A percentile compares a stretch with the other conserved stretches of the same genome.
Evolutionary conservation across 30 jellyfish, hydroid and myxozoan species (phyloP).

Genomic region (Sanderia malayensis): DNA sequence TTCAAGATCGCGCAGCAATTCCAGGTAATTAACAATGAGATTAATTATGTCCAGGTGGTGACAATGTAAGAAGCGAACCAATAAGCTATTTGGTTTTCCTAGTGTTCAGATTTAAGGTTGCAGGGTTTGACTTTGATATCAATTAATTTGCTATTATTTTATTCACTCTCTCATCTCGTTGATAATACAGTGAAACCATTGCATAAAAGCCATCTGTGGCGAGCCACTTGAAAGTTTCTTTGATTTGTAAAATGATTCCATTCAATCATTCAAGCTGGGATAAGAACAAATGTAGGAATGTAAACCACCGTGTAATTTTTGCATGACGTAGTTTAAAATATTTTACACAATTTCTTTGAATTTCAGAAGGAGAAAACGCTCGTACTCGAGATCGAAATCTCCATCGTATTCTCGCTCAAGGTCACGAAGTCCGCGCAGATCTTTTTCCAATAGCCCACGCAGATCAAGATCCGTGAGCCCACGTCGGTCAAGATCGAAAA

Average conservation of each 20-base stretch:
- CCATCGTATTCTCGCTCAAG: constrained; percentile 46
- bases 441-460: too few relatives aligned
- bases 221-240: too few relatives aligned
- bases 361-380: constrained; percentile 7
- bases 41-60: not conserved
- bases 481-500: too few relatives aligned
- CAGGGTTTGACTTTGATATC: too few relatives aligned
- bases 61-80: not conserved
- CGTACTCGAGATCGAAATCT: constrained; percentile 43
- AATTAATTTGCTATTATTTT: too few relatives aligned
- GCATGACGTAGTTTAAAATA: too few relatives aligned
- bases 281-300: too few relatives aligned
- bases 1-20: constrained; percentile 44
- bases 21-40: not conserved
- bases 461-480: too few relatives aligned
- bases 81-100: not conserved
- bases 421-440: constrained; percentile 52
- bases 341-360: too few relatives aligned
- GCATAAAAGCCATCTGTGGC: too few relatives aligned
- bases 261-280: not conserved
- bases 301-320: too few relatives aligned
- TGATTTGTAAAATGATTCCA: not conserved
- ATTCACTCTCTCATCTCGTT: not conserved
- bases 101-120: not conserved
- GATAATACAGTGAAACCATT: not conserved